phyloP scores from a whole-genome alignment of 2,888 invertebrate species.

The Miltochrista miniata region DNA sequence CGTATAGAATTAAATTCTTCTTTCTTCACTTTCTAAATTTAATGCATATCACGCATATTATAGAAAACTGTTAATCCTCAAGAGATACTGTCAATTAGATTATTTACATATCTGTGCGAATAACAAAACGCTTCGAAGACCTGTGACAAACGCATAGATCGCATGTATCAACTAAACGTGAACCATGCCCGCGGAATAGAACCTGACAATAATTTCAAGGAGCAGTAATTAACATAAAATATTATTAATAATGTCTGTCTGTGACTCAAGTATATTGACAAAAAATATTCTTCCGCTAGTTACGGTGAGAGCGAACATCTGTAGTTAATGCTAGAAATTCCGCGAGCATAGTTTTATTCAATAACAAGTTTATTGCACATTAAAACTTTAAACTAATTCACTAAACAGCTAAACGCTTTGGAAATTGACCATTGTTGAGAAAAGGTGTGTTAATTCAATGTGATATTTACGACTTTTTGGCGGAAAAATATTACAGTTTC shows the following conservation, averaged over 20 bases:
- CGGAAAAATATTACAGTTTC: not conserved
- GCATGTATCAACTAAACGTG: slow-evolving; percentile 32
- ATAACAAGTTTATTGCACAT: slow-evolving; percentile 33
- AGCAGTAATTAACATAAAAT: slow-evolving; percentile 4
- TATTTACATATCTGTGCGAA: slow-evolving; percentile 53
- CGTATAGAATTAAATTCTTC: slow-evolving; percentile 48
- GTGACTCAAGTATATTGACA: not conserved
- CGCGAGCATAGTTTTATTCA: slow-evolving; percentile 33
- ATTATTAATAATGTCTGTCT: not conserved
- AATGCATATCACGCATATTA: slow-evolving; percentile 73
- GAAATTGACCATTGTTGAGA: slow-evolving; percentile 38
- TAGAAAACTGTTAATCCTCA: slow-evolving; percentile 53
- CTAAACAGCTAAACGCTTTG: slow-evolving; percentile 40
- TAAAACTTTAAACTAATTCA: slow-evolving; percentile 36
- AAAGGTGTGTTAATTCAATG: slow-evolving; percentile 20
- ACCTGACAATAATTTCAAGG: slow-evolving; percentile 25
- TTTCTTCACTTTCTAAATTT: slow-evolving; percentile 66
- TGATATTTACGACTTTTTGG: slow-evolving; percentile 18
- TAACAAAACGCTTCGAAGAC: slow-evolving; percentile 12
- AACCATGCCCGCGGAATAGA: slow-evolving; percentile 28
- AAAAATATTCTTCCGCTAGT: not conserved
- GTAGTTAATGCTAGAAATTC: slow-evolving; percentile 8
- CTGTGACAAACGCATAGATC: slow-evolving; percentile 28
- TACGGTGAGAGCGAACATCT: too few species aligned
- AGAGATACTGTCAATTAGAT: slow-evolving; percentile 70